Base-by-base conservation (phyloP, 1,140 invertebrate genomes). In the Ylistrum balloti region DNA sequence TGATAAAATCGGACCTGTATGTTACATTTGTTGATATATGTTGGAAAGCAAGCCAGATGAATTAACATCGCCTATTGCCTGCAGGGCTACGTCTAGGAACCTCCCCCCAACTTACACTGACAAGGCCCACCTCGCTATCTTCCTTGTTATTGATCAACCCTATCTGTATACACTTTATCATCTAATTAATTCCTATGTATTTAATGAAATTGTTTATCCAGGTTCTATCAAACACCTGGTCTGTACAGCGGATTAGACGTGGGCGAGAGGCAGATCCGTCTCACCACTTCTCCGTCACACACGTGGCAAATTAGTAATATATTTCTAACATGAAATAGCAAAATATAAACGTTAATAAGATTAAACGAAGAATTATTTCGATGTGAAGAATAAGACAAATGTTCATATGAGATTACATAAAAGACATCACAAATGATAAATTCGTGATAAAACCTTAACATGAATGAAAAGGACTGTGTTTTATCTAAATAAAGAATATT, bases 111-210 rank as follows among this genome's bases (percentile, higher is more conserved):
- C 22, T 74, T 74, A 28, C 22, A 74, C 56, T 74, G 56, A 74
- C 22, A 17, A 74, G 56, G 56, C n/a, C 56, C 56, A 74, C 5
- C 45, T 56, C 56, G 56, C 56, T 74, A 74, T 74, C 56, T 28
- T 74, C 56, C 56, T 28, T 74, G 56, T 74, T 74, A 74, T 74
- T 74, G 56, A 74, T 74, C 56, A 74, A 74, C 5, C 56, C 56
- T 74, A 74, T 74, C 56, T 74, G 56, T 74, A 74, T 74, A 74
- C 56, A 74, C 56, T n/a, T 74, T 74, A 74, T 74, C 45, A 56
- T 56, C 22, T 28, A 74, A 28, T 74, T 74, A 74, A 74, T 74
- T 74, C 11, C 56, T 74, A 74, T 28, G n/a, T 28, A 74, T 74
- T 74, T 74, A 74, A 74, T 74, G 17, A n/a, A 74, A 74, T 28